Evolutionary conservation across 2,888 invertebrate species (phyloP).

Genomic region (Gandaritis pyraliata): DNA sequence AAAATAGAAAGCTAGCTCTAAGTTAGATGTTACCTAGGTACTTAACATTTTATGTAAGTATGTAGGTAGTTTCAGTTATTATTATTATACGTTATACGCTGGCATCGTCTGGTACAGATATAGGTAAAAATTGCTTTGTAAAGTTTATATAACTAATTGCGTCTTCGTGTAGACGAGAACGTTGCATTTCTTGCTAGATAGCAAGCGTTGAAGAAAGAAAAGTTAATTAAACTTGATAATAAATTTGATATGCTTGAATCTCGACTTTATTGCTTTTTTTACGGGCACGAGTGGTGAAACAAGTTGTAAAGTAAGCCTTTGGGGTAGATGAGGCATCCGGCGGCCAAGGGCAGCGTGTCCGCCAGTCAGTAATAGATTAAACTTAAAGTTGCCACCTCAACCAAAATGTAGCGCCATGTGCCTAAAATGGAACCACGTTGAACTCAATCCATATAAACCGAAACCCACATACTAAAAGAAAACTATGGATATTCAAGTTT

Average conservation of each 20-base stretch:
- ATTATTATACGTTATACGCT: not conserved
- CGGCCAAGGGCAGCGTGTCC: conserved; percentile 13
- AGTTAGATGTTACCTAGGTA: no score
- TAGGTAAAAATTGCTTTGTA: conserved; percentile 18
- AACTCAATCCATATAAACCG: not conserved
- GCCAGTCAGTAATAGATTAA: conserved; percentile 20
- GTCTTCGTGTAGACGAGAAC: conserved; percentile 24
- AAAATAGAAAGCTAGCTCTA: no score
- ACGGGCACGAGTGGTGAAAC: conserved; percentile 33
- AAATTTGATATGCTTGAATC: conserved; percentile 42
- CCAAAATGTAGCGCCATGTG: no score
- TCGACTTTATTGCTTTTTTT: conserved; percentile 44
- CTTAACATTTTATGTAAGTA: no score
- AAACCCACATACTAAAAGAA: not conserved
- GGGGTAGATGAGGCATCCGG: conserved; percentile 27
- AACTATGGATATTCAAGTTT: no score
- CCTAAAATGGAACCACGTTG: not conserved
- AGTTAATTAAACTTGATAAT: conserved; percentile 41
- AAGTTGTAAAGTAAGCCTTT: conserved; percentile 42
- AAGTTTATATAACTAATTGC: conserved; percentile 22
- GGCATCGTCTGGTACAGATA: not conserved
- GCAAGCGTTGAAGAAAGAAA: conserved; percentile 36
- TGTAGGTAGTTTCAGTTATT: no score
- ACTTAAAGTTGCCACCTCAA: conserved; percentile 1
- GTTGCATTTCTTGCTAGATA: conserved; percentile 36